A percentile compares a stretch with the other conserved stretches of the same genome.
Conservation (phyloP, 2,888 invertebrate genomes). For the Heliconius sara region DNA sequence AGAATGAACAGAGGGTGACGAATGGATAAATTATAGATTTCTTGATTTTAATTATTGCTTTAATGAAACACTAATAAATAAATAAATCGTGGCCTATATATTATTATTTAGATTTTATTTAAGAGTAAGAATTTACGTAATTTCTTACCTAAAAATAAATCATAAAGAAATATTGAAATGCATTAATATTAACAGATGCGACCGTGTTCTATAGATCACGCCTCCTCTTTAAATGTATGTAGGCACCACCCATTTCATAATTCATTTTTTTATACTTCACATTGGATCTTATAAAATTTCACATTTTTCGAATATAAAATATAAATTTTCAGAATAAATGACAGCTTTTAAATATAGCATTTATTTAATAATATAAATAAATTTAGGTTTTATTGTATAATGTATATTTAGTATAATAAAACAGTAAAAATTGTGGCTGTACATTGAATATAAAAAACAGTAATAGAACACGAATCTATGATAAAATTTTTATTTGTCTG, state of each 20-base stretch:
- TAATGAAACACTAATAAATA: background rate
- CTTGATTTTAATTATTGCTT: too few relatives aligned
- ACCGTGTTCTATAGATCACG: conserved; percentile 62
- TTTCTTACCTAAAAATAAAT: background rate
- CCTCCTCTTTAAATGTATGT: conserved; percentile 65
- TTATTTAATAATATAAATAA: too few relatives aligned
- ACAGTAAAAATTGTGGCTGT: too few relatives aligned
- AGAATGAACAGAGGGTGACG: too few relatives aligned
- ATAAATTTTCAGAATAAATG: background rate
- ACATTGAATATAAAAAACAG: too few relatives aligned
- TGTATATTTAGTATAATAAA: too few relatives aligned
- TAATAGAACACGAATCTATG: too few relatives aligned
- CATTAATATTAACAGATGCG: conserved; percentile 42
- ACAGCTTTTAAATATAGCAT: too few relatives aligned
- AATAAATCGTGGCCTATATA: background rate
- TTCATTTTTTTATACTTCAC: conserved; percentile 27
- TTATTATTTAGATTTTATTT: background rate
- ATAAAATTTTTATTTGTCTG: too few relatives aligned
- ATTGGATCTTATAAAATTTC: conserved; percentile 7
- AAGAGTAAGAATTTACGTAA: background rate
- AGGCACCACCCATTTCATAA: conserved; percentile 55
- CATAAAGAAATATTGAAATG: conserved; percentile 39
- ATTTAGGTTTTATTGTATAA: too few relatives aligned
- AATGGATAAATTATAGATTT: too few relatives aligned
- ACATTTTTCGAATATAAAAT: background rate